Conservation (phyloP, 2,113 vertebrate species). For the Gnathonemus longibarbis region DNA sequence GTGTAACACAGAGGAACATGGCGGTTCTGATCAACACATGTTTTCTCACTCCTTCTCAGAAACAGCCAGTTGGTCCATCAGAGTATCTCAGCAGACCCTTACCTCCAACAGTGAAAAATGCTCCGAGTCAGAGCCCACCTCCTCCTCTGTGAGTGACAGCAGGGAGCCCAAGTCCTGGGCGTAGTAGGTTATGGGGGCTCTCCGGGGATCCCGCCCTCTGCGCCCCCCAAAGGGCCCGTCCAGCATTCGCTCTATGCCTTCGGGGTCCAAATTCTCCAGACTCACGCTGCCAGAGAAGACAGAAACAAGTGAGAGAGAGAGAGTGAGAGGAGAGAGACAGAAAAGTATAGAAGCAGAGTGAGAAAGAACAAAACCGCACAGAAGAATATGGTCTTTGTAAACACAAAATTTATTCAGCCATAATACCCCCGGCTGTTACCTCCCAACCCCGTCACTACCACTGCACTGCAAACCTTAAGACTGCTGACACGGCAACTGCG, state of each 20-base stretch:
- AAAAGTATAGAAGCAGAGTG: neutral
- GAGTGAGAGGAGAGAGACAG: neutral
- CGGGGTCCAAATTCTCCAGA: constrained; percentile 32
- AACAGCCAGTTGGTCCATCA: neutral
- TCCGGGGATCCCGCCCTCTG: constrained; percentile 32
- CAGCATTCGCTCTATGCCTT: constrained; percentile 32
- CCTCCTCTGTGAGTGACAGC: constrained; percentile 44
- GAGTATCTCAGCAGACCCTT: neutral
- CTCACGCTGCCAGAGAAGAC: constrained; percentile 30
- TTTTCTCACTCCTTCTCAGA: neutral
- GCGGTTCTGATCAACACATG: neutral
- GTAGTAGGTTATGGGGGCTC: constrained; percentile 38
- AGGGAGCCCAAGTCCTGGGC: constrained; percentile 31
- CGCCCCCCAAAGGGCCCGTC: constrained; percentile 17
- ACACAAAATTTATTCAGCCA: neutral
- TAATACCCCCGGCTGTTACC: neutral
- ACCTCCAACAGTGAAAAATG: constrained; percentile 33
- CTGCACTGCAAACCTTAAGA: constrained; percentile 4
- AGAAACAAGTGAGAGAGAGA: neutral
- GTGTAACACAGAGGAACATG: neutral
- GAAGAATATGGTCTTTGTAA: constrained; percentile 1
- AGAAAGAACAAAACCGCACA: neutral
- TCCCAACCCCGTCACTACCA: neutral
- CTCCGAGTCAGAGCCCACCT: constrained; percentile 23
- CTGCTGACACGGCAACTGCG: neutral